Percentiles rank a stretch among this genome's conserved stretches.
These are phyloP conservation scores for Chascanopsetta lugubris DNA, from an alignment of 2,113 vertebrate genomes.

Conservation along the genomic window DNA sequence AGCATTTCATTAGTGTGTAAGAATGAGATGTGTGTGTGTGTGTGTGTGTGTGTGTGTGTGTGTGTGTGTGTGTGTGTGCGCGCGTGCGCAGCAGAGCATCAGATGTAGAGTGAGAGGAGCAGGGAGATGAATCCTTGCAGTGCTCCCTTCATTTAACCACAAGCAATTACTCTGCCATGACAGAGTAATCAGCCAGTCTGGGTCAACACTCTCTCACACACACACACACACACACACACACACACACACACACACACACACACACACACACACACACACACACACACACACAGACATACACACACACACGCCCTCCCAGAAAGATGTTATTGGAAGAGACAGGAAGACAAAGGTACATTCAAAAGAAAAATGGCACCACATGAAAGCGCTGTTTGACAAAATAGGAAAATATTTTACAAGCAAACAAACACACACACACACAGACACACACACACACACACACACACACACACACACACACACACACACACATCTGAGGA, in stretches of 20 bases:
- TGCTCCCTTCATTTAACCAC: slow-evolving; percentile 50
- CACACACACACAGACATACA: slow-evolving; percentile 20
- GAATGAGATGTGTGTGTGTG: slow-evolving; percentile 9
- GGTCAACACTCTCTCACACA: slow-evolving; percentile 35
- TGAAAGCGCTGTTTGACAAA: slow-evolving; percentile 11
- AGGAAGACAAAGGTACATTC: neutral
- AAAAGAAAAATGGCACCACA: neutral
- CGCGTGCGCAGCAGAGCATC: slow-evolving; percentile 39
- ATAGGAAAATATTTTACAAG: neutral
- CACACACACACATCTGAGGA: slow-evolving; percentile 14
- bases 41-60: slow-evolving; percentile 6
- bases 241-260: slow-evolving; percentile 16
- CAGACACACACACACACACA: neutral
- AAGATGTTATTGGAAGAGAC: slow-evolving; percentile 22
- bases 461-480: too few relatives aligned
- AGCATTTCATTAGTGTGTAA: slow-evolving; percentile 33
- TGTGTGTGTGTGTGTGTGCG: slow-evolving; percentile 1
- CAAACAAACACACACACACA: too few relatives aligned
- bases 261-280: too few relatives aligned
- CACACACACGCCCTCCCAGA: neutral
- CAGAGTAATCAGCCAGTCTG: slow-evolving; percentile 61
- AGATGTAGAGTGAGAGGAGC: slow-evolving; percentile 52
- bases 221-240: slow-evolving; percentile 24
- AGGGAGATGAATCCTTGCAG: slow-evolving; percentile 44
- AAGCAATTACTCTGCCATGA: slow-evolving; percentile 70